Conservation (phyloP, 2,797 vertebrate species). For the Adrianichthys oophorus region DNA sequence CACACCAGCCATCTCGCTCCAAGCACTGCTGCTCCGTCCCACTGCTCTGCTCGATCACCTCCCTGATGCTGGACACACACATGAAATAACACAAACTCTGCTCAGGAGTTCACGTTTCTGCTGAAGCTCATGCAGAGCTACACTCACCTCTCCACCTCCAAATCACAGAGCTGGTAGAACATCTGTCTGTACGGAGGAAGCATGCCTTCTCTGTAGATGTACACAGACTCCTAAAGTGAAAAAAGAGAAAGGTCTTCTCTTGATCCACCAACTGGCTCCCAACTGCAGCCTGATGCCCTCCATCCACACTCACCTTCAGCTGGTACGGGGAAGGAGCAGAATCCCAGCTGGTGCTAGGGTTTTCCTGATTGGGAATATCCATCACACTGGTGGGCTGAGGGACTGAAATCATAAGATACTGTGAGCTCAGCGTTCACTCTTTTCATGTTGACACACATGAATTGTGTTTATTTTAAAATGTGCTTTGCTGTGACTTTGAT, state of each 20-base stretch:
- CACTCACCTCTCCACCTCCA: constrained; percentile 87
- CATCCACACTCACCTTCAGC: constrained; percentile 82
- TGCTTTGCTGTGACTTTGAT: too few species aligned
- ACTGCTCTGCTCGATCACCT: constrained; percentile 80
- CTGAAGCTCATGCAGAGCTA: too few species aligned
- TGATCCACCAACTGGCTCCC: not conserved
- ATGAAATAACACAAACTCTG: not conserved
- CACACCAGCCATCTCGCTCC: constrained; percentile 94
- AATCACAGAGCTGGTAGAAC: constrained; percentile 98
- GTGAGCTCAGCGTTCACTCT: too few species aligned
- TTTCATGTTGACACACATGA: too few species aligned
- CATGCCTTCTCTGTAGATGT: constrained; percentile 90
- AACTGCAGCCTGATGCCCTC: not conserved
- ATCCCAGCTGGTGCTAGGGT: constrained; percentile 64
- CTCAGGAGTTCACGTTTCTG: not conserved
- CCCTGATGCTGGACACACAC: constrained; percentile 79
- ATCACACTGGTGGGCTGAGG: constrained; percentile 84
- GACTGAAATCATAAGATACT: constrained; percentile 57
- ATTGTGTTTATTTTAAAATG: too few species aligned
- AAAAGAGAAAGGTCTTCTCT: not conserved
- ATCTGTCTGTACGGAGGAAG: constrained; percentile 96
- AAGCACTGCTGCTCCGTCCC: constrained; percentile 82
- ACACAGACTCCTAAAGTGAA: constrained; percentile 84
- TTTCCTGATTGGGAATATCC: constrained; percentile 82
- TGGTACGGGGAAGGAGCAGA: constrained; percentile 76